These are phyloP conservation scores for Notechis scutatus DNA, from an alignment of 2,113 vertebrate genomes.

Conservation along the genomic window DNA sequence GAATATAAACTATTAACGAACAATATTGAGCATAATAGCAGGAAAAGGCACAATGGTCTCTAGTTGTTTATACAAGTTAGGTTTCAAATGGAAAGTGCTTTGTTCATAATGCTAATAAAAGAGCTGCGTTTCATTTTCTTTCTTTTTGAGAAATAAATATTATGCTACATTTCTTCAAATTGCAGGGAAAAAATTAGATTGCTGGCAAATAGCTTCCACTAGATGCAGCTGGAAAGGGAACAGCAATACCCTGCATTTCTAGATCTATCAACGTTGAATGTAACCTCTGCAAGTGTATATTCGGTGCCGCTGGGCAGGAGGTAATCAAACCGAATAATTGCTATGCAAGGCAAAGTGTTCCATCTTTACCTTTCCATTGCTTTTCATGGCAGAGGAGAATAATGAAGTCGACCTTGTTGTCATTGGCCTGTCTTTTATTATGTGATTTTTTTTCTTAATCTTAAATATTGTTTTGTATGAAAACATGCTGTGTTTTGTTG, in stretches of 20 bases:
- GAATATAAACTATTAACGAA: slow-evolving; percentile 5
- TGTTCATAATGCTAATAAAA: slow-evolving; percentile 48
- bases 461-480: slow-evolving; percentile 25
- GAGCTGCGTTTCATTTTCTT: slow-evolving; percentile 24
- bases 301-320: background rate
- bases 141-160: slow-evolving; percentile 14
- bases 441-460: slow-evolving; percentile 21
- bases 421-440: slow-evolving; percentile 36
- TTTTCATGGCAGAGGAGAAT: slow-evolving; percentile 5
- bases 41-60: slow-evolving; percentile 29
- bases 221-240: background rate
- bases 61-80: slow-evolving; percentile 38
- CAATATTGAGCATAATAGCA: slow-evolving; percentile 15
- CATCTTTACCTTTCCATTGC: slow-evolving; percentile 2
- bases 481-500: slow-evolving; percentile 27
- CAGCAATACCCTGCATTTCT: slow-evolving; percentile 5
- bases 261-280: background rate
- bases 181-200: slow-evolving; percentile 26
- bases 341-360: background rate
- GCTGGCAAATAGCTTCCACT: slow-evolving; percentile 28
- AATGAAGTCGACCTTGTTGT: slow-evolving; percentile 30
- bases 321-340: slow-evolving; percentile 10
- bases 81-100: slow-evolving; percentile 46
- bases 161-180: slow-evolving; percentile 33
- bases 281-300: background rate